A percentile compares a stretch with the other conserved stretches of the same genome.
phyloP scores from a whole-genome alignment of 2,113 vertebrate species.

The Seriola dumerili region DNA sequence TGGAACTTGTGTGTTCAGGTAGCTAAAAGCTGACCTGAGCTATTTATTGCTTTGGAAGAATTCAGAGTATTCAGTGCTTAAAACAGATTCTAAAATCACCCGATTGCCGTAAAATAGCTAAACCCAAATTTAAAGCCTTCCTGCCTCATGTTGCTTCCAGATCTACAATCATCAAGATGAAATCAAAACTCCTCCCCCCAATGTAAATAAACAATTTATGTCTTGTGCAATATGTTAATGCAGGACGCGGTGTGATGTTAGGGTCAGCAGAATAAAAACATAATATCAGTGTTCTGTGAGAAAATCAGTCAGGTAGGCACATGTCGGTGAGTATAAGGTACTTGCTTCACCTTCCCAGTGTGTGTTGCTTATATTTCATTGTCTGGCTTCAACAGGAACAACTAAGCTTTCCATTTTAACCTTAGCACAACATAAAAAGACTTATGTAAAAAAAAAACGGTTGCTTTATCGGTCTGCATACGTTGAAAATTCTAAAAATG shows the following conservation, averaged over 20 bases:
- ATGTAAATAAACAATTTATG: neutral
- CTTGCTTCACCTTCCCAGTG: neutral
- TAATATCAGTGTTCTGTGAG: neutral
- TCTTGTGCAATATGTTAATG: neutral
- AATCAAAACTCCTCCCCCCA: neutral
- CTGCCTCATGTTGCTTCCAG: neutral
- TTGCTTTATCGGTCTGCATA: neutral
- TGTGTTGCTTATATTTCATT: neutral
- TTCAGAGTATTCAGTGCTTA: slow-evolving; percentile 2
- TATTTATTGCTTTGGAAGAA: slow-evolving; percentile 17
- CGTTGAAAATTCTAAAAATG: neutral
- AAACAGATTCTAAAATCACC: neutral
- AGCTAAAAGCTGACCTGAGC: neutral
- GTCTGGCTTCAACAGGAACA: neutral
- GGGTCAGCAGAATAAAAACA: neutral
- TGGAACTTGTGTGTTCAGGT: slow-evolving; percentile 6
- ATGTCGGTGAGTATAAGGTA: neutral
- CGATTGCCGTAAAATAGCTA: neutral
- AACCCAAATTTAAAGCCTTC: neutral
- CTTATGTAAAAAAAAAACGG: neutral
- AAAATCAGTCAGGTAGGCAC: neutral
- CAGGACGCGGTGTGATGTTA: neutral
- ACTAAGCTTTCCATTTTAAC: neutral
- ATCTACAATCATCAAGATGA: neutral
- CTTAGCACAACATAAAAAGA: neutral